Percentiles rank a stretch among this genome's conserved stretches.
phyloP scores from a whole-genome alignment of 2,888 invertebrate species.

The Epirrita christyi region DNA sequence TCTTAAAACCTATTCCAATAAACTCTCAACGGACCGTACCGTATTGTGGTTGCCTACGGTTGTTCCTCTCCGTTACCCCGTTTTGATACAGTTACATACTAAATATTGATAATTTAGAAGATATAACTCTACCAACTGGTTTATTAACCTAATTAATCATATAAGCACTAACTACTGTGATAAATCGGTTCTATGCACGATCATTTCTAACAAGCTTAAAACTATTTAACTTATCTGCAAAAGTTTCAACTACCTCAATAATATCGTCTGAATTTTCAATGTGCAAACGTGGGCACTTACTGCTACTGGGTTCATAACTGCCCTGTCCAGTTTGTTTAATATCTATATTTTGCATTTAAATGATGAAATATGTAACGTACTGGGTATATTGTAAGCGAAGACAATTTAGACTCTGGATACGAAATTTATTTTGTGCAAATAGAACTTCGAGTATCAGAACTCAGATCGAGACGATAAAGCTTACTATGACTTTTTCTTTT shows the following conservation, averaged over 20 bases:
- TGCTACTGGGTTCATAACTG: conserved; percentile 1
- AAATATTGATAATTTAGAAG: neutral
- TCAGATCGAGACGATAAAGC: no score
- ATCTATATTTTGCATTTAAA: conserved; percentile 20
- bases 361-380: conserved; percentile 7
- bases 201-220: neutral
- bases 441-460: no score
- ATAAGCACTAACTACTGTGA: neutral
- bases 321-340: conserved; percentile 11
- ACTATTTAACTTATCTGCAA: neutral
- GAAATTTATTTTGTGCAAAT: no score
- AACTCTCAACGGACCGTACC: neutral
- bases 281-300: conserved; percentile 7
- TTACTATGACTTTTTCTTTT: no score
- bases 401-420: neutral
- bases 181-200: neutral
- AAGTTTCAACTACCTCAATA: neutral
- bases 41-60: conserved; percentile 5
- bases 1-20: neutral
- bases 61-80: conserved; percentile 4
- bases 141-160: neutral
- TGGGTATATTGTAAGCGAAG: neutral
- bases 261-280: conserved; percentile 3
- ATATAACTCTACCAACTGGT: neutral
- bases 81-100: conserved; percentile 6